phyloP scores from a whole-genome alignment of 2,888 invertebrate species.

The Nipponacmea schrenckii region DNA sequence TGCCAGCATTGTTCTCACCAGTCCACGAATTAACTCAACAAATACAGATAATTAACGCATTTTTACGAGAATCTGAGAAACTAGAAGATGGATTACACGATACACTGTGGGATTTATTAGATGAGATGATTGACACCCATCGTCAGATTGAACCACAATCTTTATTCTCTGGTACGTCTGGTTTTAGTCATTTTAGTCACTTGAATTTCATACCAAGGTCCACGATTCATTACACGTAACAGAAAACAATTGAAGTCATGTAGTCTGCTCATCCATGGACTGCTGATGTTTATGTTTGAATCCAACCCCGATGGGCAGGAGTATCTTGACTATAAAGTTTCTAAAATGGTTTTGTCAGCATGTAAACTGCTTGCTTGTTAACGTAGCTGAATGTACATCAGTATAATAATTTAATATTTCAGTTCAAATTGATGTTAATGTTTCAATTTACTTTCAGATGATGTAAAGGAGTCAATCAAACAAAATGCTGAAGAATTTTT shows the following conservation, averaged over 20 bases:
- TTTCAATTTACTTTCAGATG: conserved; percentile 42
- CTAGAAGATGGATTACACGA: conserved; percentile 57
- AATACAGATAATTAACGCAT: conserved; percentile 61
- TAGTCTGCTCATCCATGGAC: too few species aligned
- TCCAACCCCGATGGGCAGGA: too few species aligned
- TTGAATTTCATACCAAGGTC: too few species aligned
- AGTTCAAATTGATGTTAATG: background rate
- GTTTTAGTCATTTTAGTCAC: too few species aligned
- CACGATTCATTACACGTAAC: too few species aligned
- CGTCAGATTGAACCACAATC: conserved; percentile 53
- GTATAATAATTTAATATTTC: too few species aligned
- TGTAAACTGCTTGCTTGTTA: too few species aligned
- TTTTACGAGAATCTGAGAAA: conserved; percentile 61
- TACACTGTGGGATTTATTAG: conserved; percentile 59
- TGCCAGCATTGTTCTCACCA: conserved; percentile 60
- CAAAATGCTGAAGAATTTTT: conserved; percentile 56
- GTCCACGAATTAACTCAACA: conserved; percentile 60
- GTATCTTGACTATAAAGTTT: too few species aligned
- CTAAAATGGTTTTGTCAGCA: too few species aligned
- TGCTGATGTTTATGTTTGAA: too few species aligned
- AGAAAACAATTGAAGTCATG: too few species aligned
- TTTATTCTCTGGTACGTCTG: conserved; percentile 57
- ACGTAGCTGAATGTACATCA: too few species aligned
- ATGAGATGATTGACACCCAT: conserved; percentile 59
- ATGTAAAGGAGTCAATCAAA: conserved; percentile 58